phyloP scores from a whole-genome alignment of 2,888 invertebrate genomes.

The Tanytarsus gracilentus region DNA sequence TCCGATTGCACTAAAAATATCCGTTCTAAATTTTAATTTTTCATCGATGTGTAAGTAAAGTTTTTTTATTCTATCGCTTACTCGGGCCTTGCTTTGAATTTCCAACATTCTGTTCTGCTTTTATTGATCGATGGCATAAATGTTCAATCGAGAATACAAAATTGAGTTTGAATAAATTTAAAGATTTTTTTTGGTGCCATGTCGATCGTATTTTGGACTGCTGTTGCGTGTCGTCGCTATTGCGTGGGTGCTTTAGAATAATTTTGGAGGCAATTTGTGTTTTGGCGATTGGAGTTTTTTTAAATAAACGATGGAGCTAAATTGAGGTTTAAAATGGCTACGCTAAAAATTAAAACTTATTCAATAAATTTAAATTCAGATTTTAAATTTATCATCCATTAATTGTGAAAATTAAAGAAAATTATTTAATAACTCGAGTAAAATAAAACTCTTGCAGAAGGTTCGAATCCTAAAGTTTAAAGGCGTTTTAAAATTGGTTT shows the following conservation, averaged over 20 bases:
- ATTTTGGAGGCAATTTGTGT: too few species aligned
- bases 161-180: conserved; percentile 5
- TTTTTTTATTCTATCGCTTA: not conserved
- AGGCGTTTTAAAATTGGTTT: too few species aligned
- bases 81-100: too few species aligned
- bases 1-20: conserved; percentile 27
- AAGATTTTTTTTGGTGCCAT: not conserved
- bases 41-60: not conserved
- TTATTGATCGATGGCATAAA: conserved; percentile 20
- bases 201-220: not conserved
- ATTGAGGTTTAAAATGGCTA: too few species aligned
- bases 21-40: conserved; percentile 16
- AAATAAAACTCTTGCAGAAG: too few species aligned
- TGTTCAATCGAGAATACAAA: conserved; percentile 21
- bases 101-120: too few species aligned
- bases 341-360: too few species aligned
- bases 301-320: too few species aligned
- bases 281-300: too few species aligned
- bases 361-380: too few species aligned
- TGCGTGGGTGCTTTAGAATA: not conserved
- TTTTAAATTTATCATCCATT: not conserved
- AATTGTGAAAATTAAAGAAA: not conserved
- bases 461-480: too few species aligned
- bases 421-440: too few species aligned
- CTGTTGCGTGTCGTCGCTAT: not conserved